A percentile compares a stretch with the other conserved stretches of the same genome.
Evolutionary conservation across 1,140 invertebrate species (phyloP).

Genomic region (Vanessa atalanta): DNA sequence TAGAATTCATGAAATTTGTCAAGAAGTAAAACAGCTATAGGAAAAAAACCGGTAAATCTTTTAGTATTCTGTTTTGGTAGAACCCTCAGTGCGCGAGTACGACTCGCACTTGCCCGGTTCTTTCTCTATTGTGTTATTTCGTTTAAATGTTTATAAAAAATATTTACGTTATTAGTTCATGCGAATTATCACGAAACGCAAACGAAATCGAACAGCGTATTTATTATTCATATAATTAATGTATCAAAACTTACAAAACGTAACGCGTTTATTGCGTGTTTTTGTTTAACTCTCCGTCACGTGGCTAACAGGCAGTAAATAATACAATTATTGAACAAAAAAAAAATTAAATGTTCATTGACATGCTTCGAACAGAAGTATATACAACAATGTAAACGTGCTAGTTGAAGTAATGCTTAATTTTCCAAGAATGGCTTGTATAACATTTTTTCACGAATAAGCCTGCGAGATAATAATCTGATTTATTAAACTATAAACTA

Average conservation of each 20-base stretch:
- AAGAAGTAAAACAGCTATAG: too few species aligned
- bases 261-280: conserved; percentile 7
- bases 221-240: too few species aligned
- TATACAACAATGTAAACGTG: not conserved
- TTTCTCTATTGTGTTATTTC: too few species aligned
- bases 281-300: not conserved
- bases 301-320: conserved; percentile 1
- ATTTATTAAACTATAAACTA: conserved; percentile 28
- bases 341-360: not conserved
- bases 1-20: too few species aligned
- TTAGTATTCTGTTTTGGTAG: too few species aligned
- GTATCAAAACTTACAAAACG: not conserved
- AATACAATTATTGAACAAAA: conserved; percentile 11
- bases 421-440: conserved; percentile 19
- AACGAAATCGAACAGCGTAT: too few species aligned
- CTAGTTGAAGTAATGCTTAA: not conserved
- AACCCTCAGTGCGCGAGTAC: too few species aligned
- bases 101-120: too few species aligned
- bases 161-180: too few species aligned
- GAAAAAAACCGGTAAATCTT: too few species aligned
- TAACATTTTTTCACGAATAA: conserved; percentile 28
- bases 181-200: too few species aligned
- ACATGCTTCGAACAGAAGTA: not conserved
- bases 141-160: too few species aligned
- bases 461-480: conserved; percentile 23